Conservation (phyloP, 92 coral and sea anemone species). For the Plumapathes pennacea region DNA sequence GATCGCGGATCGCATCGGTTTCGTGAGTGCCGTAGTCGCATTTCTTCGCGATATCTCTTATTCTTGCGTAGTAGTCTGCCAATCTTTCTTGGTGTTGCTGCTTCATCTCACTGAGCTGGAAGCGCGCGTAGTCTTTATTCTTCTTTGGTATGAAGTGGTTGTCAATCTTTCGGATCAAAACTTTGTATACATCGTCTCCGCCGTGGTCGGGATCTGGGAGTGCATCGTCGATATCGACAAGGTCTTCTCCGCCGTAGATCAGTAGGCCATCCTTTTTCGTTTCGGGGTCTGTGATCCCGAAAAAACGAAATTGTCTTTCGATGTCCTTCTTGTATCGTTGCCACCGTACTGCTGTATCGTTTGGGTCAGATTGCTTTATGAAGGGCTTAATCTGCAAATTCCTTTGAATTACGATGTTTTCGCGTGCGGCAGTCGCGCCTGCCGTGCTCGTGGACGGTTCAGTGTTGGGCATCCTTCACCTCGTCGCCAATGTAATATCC, state of each 20-base stretch:
- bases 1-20: slow-evolving; percentile 47
- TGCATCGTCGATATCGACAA: slow-evolving; percentile 32
- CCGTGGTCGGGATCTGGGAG: slow-evolving; percentile 23
- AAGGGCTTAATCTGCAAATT: slow-evolving; percentile 29
- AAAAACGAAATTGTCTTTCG: slow-evolving; percentile 43
- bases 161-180: slow-evolving; percentile 33
- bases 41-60: slow-evolving; percentile 41
- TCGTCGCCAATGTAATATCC: too few species aligned
- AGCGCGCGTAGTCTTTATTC: slow-evolving; percentile 25
- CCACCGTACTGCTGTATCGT: slow-evolving; percentile 33
- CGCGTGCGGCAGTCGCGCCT: not conserved
- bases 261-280: slow-evolving; percentile 31
- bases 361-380: slow-evolving; percentile 16
- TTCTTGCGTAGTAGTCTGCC: slow-evolving; percentile 28
- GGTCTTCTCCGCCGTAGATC: slow-evolving; percentile 33
- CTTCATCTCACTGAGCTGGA: slow-evolving; percentile 28
- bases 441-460: slow-evolving; percentile 1
- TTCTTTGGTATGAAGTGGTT: slow-evolving; percentile 39
- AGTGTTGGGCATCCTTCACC: slow-evolving; percentile 39
- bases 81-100: slow-evolving; percentile 14
- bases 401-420: slow-evolving; percentile 6
- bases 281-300: slow-evolving; percentile 20
- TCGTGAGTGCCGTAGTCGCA: slow-evolving; percentile 25
- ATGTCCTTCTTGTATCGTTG: slow-evolving; percentile 40
- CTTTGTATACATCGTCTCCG: slow-evolving; percentile 25